A percentile compares a stretch with the other conserved stretches of the same genome.
Conservation (phyloP, 2,797 vertebrate genomes). For the Sebastolobus alascanus region DNA sequence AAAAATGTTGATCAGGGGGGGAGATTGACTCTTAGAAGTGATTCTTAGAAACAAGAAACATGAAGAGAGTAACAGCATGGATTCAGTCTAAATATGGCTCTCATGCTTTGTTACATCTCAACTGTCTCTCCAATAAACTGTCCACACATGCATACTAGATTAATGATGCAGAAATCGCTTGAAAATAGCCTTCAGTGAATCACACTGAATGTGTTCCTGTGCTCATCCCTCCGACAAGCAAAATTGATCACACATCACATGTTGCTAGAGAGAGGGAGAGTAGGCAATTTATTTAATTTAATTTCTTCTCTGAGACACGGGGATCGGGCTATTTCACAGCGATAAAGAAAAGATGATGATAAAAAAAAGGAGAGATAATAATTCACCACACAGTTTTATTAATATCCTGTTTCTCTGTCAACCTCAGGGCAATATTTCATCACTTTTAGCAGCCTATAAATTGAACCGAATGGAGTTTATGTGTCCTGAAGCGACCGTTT, state of each 20-base stretch:
- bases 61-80: background rate
- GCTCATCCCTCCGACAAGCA: constrained; percentile 13
- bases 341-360: constrained; percentile 56
- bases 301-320: constrained; percentile 29
- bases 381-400: constrained; percentile 67
- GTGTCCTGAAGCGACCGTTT: constrained; percentile 38
- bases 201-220: constrained; percentile 12
- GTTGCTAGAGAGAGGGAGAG: constrained; percentile 28
- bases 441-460: constrained; percentile 45
- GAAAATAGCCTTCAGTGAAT: constrained; percentile 27
- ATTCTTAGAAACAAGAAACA: background rate
- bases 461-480: constrained; percentile 29
- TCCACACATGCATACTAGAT: constrained; percentile 5
- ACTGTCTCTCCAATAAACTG: constrained; percentile 1
- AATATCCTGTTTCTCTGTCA: constrained; percentile 66
- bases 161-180: constrained; percentile 26
- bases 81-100: constrained; percentile 22
- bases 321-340: constrained; percentile 51
- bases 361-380: constrained; percentile 51
- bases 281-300: constrained; percentile 42
- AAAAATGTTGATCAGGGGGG: too few relatives aligned
- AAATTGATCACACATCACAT: constrained; percentile 46
- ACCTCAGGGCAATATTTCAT: constrained; percentile 49
- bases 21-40: too few relatives aligned
- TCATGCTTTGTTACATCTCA: constrained; percentile 18